Conservation (phyloP, 2,888 invertebrate species). For the Leptinotarsa haldemani region DNA sequence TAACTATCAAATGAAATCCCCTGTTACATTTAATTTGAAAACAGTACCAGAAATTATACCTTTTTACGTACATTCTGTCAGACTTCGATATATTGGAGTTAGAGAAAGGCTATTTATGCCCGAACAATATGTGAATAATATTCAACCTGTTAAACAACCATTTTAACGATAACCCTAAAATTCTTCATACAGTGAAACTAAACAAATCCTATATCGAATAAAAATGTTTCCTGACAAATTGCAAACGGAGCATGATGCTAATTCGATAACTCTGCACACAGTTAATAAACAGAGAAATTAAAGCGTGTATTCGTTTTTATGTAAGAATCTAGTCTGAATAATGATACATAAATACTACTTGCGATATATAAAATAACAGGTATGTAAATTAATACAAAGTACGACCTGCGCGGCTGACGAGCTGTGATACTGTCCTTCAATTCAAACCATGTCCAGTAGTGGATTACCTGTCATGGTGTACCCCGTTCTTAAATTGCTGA, state of each 20-base stretch:
- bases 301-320: conserved; percentile 40
- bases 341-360: conserved; percentile 47
- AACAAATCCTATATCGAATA: too few relatives aligned
- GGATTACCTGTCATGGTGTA: conserved; percentile 39
- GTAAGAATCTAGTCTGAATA: conserved; percentile 39
- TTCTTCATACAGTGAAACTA: too few relatives aligned
- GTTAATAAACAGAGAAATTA: conserved; percentile 27
- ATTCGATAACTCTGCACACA: conserved; percentile 16
- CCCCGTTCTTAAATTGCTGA: conserved; percentile 26
- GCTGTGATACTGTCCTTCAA: conserved; percentile 54
- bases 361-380: conserved; percentile 51
- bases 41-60: too few relatives aligned
- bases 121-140: too few relatives aligned
- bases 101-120: too few relatives aligned
- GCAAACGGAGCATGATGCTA: conserved; percentile 14
- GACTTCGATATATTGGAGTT: too few relatives aligned
- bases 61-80: too few relatives aligned
- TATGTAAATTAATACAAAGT: conserved; percentile 48
- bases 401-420: conserved; percentile 52
- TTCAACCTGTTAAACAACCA: too few relatives aligned
- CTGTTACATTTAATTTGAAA: too few relatives aligned
- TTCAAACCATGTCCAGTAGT: conserved; percentile 51
- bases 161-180: too few relatives aligned
- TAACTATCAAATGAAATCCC: too few relatives aligned
- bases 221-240: conserved; percentile 7